Evolutionary conservation across 1,140 invertebrate species (phyloP).

Genomic region (Drosophila suzukii): DNA sequence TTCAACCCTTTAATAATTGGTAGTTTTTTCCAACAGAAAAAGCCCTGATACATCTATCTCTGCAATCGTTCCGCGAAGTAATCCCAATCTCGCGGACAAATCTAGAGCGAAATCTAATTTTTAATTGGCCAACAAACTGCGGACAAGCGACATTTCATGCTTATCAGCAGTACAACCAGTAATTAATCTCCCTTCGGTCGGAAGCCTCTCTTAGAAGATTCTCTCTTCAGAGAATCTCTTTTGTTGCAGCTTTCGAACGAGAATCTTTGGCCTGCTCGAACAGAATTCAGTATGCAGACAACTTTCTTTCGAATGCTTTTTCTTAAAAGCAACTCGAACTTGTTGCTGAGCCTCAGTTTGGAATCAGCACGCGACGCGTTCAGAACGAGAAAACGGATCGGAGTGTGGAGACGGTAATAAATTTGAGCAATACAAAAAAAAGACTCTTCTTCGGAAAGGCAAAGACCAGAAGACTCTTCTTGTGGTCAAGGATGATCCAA

Average conservation of each 20-base stretch:
- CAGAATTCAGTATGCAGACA: constrained; percentile 55
- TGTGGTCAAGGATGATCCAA: constrained; percentile 61
- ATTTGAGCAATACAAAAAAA: constrained; percentile 13
- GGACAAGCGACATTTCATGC: constrained; percentile 39
- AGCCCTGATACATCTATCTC: neutral
- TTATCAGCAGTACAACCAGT: constrained; percentile 37
- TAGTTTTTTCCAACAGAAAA: neutral
- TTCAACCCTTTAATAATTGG: neutral
- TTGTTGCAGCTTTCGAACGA: constrained; percentile 55
- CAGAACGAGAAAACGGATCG: constrained; percentile 53
- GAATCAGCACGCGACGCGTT: constrained; percentile 73
- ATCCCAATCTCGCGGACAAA: constrained; percentile 12
- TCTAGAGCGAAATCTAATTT: constrained; percentile 46
- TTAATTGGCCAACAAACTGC: constrained; percentile 55
- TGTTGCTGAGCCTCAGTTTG: constrained; percentile 52
- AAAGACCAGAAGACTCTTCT: constrained; percentile 17
- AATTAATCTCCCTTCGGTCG: constrained; percentile 40
- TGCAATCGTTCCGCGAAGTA: constrained; percentile 7
- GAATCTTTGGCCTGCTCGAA: constrained; percentile 52
- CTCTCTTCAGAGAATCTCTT: constrained; percentile 53
- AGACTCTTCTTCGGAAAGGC: constrained; percentile 18
- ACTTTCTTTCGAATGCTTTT: constrained; percentile 73
- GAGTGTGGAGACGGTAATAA: constrained; percentile 4
- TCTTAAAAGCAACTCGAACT: constrained; percentile 67
- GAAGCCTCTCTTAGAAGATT: constrained; percentile 17